Conservation (phyloP, 2,797 vertebrate species). For the Siniperca undulata region DNA sequence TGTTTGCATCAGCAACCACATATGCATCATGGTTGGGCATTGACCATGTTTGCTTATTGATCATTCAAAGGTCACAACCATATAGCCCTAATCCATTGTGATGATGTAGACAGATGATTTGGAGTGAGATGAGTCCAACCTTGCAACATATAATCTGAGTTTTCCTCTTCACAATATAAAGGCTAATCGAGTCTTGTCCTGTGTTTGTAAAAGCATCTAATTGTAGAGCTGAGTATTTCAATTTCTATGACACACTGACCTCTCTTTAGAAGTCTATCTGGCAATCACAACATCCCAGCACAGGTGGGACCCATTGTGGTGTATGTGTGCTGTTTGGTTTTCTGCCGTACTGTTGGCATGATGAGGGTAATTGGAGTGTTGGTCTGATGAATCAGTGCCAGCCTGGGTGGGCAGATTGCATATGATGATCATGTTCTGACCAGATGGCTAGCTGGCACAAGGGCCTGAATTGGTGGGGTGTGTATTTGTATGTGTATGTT, state of each 20-base stretch:
- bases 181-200: constrained; percentile 42
- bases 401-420: constrained; percentile 85
- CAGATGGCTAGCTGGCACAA: constrained; percentile 86
- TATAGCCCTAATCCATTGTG: constrained; percentile 69
- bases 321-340: constrained; percentile 62
- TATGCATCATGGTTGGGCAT: constrained; percentile 40
- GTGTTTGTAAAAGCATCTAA: constrained; percentile 62
- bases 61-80: constrained; percentile 65
- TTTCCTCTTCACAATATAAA: constrained; percentile 34
- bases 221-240: constrained; percentile 47
- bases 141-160: constrained; percentile 51
- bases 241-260: constrained; percentile 62
- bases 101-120: constrained; percentile 74
- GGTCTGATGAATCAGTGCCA: constrained; percentile 88
- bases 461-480: constrained; percentile 58
- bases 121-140: constrained; percentile 55
- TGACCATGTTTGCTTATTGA: constrained; percentile 74
- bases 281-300: constrained; percentile 64
- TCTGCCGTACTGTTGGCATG: constrained; percentile 82
- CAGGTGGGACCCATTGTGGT: constrained; percentile 76
- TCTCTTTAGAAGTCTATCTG: constrained; percentile 54
- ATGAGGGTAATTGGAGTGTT: constrained; percentile 86
- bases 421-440: constrained; percentile 88
- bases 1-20: constrained; percentile 37
- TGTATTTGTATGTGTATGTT: constrained; percentile 55